phyloP scores from a whole-genome alignment of 2,888 invertebrate genomes.

The Chrysina gloriosa region DNA sequence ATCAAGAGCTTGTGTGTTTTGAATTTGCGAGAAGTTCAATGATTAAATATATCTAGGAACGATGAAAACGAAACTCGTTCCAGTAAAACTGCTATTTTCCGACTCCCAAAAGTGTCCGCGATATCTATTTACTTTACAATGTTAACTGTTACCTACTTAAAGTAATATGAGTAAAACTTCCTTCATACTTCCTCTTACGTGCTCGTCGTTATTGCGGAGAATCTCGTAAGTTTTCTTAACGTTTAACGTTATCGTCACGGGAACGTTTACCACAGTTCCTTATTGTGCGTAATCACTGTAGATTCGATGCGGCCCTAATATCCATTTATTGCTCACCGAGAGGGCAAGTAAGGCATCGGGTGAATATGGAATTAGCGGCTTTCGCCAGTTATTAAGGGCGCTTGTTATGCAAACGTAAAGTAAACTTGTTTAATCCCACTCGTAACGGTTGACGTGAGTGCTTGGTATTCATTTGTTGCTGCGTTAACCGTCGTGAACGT shows the following conservation, averaged over 20 bases:
- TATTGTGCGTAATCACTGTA: constrained; percentile 29
- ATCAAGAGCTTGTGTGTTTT: too few species aligned
- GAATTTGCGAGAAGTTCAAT: too few species aligned
- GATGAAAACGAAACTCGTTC: too few species aligned
- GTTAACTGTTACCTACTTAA: too few species aligned
- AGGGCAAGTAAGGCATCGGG: constrained; percentile 26
- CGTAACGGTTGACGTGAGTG: constrained; percentile 46
- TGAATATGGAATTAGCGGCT: constrained; percentile 35
- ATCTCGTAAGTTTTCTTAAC: constrained; percentile 6
- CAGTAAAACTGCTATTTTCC: too few species aligned
- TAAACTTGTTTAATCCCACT: constrained; percentile 51
- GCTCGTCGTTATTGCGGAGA: not conserved
- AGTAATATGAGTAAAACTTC: too few species aligned
- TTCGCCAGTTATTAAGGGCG: constrained; percentile 42
- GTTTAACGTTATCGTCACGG: not conserved
- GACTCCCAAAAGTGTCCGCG: too few species aligned
- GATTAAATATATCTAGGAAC: too few species aligned
- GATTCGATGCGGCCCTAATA: constrained; percentile 30
- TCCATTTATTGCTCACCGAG: constrained; percentile 29
- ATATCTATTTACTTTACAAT: too few species aligned
- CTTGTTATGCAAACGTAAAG: constrained; percentile 53
- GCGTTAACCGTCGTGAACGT: constrained; percentile 53
- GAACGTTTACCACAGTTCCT: constrained; percentile 1
- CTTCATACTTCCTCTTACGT: too few species aligned
- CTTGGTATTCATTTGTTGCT: constrained; percentile 54